These are phyloP conservation scores for Tetramorium alpestre DNA, from an alignment of 1,140 invertebrate genomes.

Conservation along the genomic window DNA sequence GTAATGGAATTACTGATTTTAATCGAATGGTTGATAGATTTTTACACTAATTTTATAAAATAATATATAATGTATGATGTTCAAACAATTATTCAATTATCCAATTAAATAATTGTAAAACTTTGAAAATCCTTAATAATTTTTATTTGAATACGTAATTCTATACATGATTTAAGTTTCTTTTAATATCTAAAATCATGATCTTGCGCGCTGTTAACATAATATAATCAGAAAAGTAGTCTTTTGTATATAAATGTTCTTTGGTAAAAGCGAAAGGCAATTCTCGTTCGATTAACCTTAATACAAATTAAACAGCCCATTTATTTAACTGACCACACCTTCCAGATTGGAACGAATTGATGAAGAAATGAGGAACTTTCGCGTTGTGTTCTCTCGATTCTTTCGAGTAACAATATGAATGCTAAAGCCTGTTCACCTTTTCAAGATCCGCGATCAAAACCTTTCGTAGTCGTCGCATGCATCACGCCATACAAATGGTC, in stretches of 20 bases:
- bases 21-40: neutral
- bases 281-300: conserved; percentile 1
- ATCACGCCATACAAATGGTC: conserved; percentile 9
- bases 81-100: neutral
- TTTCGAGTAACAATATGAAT: conserved; percentile 15
- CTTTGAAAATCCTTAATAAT: conserved; percentile 7
- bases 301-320: conserved; percentile 9
- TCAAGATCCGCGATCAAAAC: conserved; percentile 57
- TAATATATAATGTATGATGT: neutral
- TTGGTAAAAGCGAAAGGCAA: conserved; percentile 26
- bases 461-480: conserved; percentile 39
- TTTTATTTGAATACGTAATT: neutral
- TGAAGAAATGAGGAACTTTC: conserved; percentile 21
- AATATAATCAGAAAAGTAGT: conserved; percentile 9
- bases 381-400: neutral
- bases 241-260: conserved; percentile 13
- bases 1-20: conserved; percentile 6
- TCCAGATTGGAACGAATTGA: conserved; percentile 20
- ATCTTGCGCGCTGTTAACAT: neutral
- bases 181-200: neutral
- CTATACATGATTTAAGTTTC: neutral
- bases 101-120: neutral
- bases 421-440: conserved; percentile 67
- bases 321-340: conserved; percentile 51
- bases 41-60: neutral